Evolutionary conservation across 1,140 invertebrate species (phyloP).

Genomic region (Bombus vancouverensis): DNA sequence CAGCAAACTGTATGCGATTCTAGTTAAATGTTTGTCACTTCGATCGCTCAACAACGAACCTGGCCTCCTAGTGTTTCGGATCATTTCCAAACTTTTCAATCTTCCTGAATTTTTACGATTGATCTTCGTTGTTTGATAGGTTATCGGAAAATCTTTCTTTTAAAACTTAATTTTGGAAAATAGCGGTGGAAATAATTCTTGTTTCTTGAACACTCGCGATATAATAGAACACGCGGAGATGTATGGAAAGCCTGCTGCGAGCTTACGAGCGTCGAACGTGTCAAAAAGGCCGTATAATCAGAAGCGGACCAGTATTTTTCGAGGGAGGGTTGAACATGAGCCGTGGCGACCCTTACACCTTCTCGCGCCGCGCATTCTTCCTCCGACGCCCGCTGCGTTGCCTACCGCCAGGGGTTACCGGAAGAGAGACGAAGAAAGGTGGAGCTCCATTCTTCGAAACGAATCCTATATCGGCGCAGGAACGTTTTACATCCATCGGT

Average conservation of each 20-base stretch:
- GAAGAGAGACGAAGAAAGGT: not conserved
- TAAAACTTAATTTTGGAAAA: too few species aligned
- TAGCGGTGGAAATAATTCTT: not conserved
- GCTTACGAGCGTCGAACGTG: not conserved
- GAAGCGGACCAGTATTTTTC: not conserved
- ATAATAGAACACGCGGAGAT: not conserved
- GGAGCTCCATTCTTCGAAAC: not conserved
- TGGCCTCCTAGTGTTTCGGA: not conserved
- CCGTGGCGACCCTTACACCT: not conserved
- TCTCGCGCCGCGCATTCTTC: not conserved
- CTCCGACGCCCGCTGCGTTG: constrained; percentile 34
- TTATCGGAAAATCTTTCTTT: not conserved
- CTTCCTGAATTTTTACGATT: not conserved
- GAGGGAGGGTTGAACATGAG: not conserved
- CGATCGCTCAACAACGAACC: too few species aligned
- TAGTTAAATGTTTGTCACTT: constrained; percentile 37
- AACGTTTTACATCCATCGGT: constrained; percentile 26
- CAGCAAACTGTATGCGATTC: constrained; percentile 36
- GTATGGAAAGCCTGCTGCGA: not conserved
- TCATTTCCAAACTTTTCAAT: not conserved
- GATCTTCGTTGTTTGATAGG: not conserved
- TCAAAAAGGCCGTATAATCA: not conserved
- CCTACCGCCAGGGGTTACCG: constrained; percentile 33
- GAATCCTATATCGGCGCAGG: not conserved
- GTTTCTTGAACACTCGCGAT: not conserved